These are phyloP conservation scores for Wasmannia auropunctata DNA, from an alignment of 1,140 invertebrate genomes.

Conservation along the genomic window DNA sequence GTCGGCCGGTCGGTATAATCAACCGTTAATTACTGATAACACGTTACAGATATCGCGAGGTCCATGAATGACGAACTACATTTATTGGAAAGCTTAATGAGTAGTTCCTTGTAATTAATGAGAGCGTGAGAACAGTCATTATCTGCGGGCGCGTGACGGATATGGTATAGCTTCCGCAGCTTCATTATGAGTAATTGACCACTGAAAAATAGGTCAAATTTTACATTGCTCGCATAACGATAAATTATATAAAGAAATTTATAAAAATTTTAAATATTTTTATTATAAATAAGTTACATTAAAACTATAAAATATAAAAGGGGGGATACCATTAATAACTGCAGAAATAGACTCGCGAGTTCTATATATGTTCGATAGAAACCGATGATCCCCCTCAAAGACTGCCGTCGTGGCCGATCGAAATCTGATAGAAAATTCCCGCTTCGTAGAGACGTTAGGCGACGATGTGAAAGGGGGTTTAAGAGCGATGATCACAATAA, in stretches of 20 bases:
- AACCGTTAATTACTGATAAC: conserved; percentile 45
- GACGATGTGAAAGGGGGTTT: conserved; percentile 27
- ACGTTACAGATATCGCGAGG: not conserved
- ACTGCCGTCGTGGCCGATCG: not conserved
- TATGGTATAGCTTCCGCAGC: not conserved
- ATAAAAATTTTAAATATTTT: not conserved
- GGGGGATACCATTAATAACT: not conserved
- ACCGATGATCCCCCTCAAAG: not conserved
- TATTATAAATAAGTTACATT: not conserved
- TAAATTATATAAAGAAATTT: not conserved
- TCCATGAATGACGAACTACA: not conserved
- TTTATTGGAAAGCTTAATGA: conserved; percentile 20
- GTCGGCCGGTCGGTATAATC: conserved; percentile 4
- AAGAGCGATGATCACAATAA: conserved; percentile 20
- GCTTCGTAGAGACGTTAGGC: not conserved
- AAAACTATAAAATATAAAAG: not conserved
- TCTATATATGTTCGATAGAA: not conserved
- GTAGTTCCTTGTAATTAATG: not conserved
- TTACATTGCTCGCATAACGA: not conserved
- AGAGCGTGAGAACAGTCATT: not conserved
- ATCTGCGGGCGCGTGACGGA: too few relatives aligned
- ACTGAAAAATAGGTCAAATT: not conserved
- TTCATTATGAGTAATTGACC: not conserved
- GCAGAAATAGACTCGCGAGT: not conserved
- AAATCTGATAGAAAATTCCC: conserved; percentile 8